phyloP scores from a whole-genome alignment of 2,113 vertebrate genomes.

The Aplodontia rufa region DNA sequence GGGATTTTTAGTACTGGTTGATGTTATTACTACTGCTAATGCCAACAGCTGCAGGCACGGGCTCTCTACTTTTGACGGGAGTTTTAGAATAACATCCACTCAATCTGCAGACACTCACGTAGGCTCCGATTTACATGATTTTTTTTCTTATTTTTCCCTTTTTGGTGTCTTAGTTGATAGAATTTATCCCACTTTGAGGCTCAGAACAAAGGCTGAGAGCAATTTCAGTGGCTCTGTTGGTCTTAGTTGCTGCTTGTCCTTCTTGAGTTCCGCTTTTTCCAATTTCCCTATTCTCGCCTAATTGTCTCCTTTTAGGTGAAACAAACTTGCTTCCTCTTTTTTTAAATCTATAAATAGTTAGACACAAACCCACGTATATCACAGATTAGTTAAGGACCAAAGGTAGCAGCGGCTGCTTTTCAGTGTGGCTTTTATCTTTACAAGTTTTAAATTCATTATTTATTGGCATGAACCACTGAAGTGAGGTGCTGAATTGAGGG shows the following conservation, averaged over 20 bases:
- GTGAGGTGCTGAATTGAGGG: neutral
- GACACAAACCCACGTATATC: neutral
- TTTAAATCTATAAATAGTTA: constrained; percentile 2
- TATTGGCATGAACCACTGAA: neutral
- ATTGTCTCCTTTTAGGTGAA: neutral
- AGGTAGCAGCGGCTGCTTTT: neutral
- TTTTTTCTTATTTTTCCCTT: neutral
- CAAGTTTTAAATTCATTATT: neutral
- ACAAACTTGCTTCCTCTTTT: neutral
- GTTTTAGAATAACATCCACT: neutral
- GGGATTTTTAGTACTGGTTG: neutral
- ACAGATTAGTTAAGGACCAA: neutral
- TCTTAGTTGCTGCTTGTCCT: neutral
- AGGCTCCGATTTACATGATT: neutral
- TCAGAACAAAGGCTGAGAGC: constrained; percentile 5
- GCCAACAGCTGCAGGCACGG: neutral
- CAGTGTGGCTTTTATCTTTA: neutral
- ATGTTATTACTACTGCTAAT: neutral
- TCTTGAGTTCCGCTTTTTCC: neutral
- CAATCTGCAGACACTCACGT: neutral
- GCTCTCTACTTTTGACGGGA: neutral
- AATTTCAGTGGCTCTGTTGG: neutral
- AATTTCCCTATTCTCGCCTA: neutral
- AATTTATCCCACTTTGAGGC: neutral
- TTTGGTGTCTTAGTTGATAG: neutral